These are phyloP conservation scores for Scomber scombrus DNA, from an alignment of 2,113 vertebrate genomes.

Conservation along the genomic window DNA sequence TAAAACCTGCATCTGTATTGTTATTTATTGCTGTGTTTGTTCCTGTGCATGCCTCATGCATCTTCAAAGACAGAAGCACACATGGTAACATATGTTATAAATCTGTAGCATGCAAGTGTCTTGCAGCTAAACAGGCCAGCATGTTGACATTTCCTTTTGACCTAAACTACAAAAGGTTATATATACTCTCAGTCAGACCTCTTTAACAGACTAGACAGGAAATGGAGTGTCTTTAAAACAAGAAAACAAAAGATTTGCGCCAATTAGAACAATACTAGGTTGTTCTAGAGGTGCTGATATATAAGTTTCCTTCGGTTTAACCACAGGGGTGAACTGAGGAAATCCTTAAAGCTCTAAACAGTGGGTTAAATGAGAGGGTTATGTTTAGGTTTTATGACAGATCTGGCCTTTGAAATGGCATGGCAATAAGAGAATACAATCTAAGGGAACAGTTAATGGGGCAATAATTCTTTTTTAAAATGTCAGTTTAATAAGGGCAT, in stretches of 20 bases:
- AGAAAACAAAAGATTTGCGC: constrained; percentile 23
- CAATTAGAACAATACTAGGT: background rate
- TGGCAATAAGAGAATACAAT: constrained; percentile 31
- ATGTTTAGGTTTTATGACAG: constrained; percentile 43
- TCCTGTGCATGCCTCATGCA: background rate
- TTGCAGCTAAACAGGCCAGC: constrained; percentile 8
- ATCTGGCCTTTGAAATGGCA: constrained; percentile 50
- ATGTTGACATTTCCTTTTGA: constrained; percentile 48
- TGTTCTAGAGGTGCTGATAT: background rate
- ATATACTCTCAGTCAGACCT: constrained; percentile 33
- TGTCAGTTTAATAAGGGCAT: constrained; percentile 61
- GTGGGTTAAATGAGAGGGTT: background rate
- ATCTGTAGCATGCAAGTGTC: constrained; percentile 11
- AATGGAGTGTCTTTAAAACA: constrained; percentile 30
- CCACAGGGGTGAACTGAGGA: constrained; percentile 5
- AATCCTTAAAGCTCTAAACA: background rate
- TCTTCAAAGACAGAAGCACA: constrained; percentile 2
- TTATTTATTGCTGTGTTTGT: background rate
- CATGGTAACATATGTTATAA: background rate
- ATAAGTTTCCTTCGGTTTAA: constrained; percentile 1
- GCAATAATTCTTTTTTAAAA: constrained; percentile 39
- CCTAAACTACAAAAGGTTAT: constrained; percentile 42
- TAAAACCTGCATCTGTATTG: constrained; percentile 2
- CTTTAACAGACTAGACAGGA: constrained; percentile 36
- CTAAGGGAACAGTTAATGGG: constrained; percentile 6